phyloP scores from a whole-genome alignment of 2,113 vertebrate species.

The Micronisus gabar region DNA sequence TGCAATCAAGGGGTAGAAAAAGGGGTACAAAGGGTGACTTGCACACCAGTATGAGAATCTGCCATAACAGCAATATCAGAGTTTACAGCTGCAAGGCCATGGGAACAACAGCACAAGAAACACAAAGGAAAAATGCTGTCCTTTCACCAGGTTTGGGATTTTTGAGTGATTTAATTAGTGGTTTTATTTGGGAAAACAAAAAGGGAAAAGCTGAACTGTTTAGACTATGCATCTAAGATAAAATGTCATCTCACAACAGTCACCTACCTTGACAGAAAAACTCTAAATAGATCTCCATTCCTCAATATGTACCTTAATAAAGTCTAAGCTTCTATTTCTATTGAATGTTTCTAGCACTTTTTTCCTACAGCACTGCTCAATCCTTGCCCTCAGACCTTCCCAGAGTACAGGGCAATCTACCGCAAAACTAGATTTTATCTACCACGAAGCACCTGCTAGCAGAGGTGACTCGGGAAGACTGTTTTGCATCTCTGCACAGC shows the following conservation, averaged over 20 bases:
- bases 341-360: not conserved
- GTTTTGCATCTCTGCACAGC: not conserved
- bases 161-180: not conserved
- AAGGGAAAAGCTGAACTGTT: not conserved
- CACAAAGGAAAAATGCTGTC: not conserved
- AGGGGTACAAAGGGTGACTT: not conserved
- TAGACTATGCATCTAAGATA: not conserved
- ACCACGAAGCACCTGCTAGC: not conserved
- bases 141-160: not conserved
- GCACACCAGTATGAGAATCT: not conserved
- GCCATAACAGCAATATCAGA: not conserved
- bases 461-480: not conserved
- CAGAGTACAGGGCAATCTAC: not conserved
- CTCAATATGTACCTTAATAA: not conserved
- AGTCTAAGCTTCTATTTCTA: not conserved
- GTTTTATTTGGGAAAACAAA: not conserved
- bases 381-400: not conserved
- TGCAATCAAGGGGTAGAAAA: not conserved
- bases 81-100: not conserved
- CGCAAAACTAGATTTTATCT: not conserved
- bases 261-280: not conserved
- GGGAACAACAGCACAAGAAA: not conserved
- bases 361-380: not conserved
- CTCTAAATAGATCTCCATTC: not conserved
- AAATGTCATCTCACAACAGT: not conserved